A percentile compares a stretch with the other conserved stretches of the same genome.
These are phyloP conservation scores for Apodemus sylvaticus DNA, from an alignment of 2,113 vertebrate genomes.

Conservation along the genomic window DNA sequence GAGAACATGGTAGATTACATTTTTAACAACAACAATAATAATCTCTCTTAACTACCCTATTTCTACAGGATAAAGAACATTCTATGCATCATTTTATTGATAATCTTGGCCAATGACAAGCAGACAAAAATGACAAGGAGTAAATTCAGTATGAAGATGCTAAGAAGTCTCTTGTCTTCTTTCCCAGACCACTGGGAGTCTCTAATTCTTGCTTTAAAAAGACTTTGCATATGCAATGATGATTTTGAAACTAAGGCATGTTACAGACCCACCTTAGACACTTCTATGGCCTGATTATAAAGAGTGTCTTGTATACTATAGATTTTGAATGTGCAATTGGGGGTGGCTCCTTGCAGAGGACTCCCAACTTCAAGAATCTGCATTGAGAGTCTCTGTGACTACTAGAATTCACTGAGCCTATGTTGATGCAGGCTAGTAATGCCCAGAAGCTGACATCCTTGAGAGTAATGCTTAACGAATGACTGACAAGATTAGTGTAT, in stretches of 20 bases:
- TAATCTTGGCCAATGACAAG: neutral
- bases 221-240: neutral
- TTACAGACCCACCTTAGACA: neutral
- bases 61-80: neutral
- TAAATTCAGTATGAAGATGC: neutral
- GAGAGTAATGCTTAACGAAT: neutral
- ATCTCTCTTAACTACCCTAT: neutral
- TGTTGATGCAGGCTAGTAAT: neutral
- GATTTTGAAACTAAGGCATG: neutral
- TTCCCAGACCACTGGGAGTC: neutral
- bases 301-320: neutral
- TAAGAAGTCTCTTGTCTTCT: neutral
- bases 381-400: neutral
- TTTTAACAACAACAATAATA: neutral
- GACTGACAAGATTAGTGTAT: neutral
- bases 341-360: neutral
- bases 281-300: neutral
- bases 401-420: neutral
- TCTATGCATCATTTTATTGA: neutral
- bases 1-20: neutral
- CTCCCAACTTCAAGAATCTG: neutral
- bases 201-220: neutral
- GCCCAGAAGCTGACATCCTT: neutral
- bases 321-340: neutral
- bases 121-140: neutral